These are phyloP conservation scores for Boloria selene DNA, from an alignment of 2,888 invertebrate species.

Conservation along the genomic window DNA sequence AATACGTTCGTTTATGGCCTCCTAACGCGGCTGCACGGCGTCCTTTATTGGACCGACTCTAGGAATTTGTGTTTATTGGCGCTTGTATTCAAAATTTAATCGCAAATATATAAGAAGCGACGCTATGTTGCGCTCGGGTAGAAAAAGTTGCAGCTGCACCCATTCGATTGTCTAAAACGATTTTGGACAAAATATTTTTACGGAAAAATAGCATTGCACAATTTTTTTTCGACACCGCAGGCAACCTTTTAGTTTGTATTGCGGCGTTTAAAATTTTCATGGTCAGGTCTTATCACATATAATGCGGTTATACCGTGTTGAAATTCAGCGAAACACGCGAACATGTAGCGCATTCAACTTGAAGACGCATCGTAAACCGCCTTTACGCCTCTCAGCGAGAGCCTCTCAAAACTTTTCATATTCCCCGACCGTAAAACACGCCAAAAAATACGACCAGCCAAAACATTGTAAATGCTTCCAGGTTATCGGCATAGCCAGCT, in stretches of 20 bases:
- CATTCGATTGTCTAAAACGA: constrained; percentile 55
- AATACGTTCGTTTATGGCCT: constrained; percentile 82
- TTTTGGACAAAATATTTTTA: constrained; percentile 45
- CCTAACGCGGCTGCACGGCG: constrained; percentile 81
- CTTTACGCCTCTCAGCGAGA: constrained; percentile 76
- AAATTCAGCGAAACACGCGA: constrained; percentile 69
- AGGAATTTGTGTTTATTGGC: constrained; percentile 81
- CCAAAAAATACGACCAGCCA: constrained; percentile 80
- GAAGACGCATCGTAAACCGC: constrained; percentile 81
- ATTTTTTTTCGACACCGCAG: constrained; percentile 24
- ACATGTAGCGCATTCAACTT: constrained; percentile 76
- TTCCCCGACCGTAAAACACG: constrained; percentile 77
- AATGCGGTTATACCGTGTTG: constrained; percentile 70
- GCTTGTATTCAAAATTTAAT: constrained; percentile 81
- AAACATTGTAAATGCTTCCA: constrained; percentile 80
- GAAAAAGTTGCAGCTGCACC: constrained; percentile 68
- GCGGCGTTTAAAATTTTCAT: constrained; percentile 77
- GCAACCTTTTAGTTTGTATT: constrained; percentile 63
- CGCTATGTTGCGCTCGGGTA: constrained; percentile 65
- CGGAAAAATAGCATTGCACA: constrained; percentile 58
- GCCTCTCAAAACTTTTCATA: constrained; percentile 81
- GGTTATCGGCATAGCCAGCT: constrained; percentile 67
- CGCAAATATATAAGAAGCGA: constrained; percentile 77
- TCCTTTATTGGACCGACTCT: constrained; percentile 81
- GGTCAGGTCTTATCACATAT: constrained; percentile 77